A percentile compares a stretch with the other conserved stretches of the same genome.
These are phyloP conservation scores for Platysternon megacephalum DNA, from an alignment of 2,113 vertebrate genomes.

Conservation along the genomic window DNA sequence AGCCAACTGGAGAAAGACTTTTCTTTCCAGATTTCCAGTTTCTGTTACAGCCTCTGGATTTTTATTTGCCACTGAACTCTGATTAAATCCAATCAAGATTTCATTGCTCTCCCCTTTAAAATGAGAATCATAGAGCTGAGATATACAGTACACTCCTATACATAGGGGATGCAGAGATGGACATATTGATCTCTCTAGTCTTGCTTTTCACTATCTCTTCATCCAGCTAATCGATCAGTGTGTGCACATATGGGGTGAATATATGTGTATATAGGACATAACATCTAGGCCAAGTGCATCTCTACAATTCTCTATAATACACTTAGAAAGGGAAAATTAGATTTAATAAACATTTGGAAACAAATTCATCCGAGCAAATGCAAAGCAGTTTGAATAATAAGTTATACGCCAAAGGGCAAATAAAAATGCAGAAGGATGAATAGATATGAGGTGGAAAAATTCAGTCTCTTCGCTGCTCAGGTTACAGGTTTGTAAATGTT, in stretches of 20 bases:
- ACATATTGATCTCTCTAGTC: not conserved
- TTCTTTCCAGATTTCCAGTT: not conserved
- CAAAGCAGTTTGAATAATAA: not conserved
- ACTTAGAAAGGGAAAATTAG: not conserved
- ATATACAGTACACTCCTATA: not conserved
- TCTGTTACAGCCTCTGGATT: not conserved
- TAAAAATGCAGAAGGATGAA: not conserved
- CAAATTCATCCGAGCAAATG: not conserved
- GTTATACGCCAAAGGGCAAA: not conserved
- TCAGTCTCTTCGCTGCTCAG: not conserved
- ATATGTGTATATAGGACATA: not conserved
- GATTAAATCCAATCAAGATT: not conserved
- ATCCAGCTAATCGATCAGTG: not conserved
- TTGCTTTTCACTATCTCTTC: not conserved
- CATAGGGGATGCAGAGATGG: not conserved
- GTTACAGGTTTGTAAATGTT: not conserved
- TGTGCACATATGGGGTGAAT: not conserved
- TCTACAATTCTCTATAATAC: not conserved
- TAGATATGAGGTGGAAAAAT: not conserved
- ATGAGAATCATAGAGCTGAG: not conserved
- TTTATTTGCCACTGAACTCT: fast-evolving
- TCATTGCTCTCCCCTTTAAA: not conserved
- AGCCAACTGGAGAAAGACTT: not conserved
- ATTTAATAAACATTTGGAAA: not conserved
- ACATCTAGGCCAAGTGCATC: not conserved